phyloP scores from a whole-genome alignment of 2,888 invertebrate genomes.

The Odontothrips loti region DNA sequence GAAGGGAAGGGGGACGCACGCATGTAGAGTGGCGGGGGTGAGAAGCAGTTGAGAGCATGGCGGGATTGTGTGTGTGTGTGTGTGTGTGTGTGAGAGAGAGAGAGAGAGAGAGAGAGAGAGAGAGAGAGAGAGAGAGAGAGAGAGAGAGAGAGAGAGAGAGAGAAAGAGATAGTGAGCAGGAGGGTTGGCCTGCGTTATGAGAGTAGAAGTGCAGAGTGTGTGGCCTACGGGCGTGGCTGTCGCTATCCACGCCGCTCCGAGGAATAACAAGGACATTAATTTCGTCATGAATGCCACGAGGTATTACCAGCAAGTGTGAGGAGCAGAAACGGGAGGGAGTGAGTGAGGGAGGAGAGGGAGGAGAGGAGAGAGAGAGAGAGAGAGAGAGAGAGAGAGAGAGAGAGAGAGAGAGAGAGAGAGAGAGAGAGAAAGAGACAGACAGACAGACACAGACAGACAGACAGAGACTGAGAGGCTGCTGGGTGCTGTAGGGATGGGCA shows the following conservation, averaged over 20 bases:
- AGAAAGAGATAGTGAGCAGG: background rate
- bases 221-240: background rate
- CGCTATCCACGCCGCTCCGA: background rate
- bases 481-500: no score
- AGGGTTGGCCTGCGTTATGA: background rate
- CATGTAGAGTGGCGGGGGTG: background rate
- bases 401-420: no score
- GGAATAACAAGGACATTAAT: constrained; percentile 26
- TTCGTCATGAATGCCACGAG: constrained; percentile 10
- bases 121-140: background rate
- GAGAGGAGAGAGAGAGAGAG: no score
- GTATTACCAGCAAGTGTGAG: constrained; percentile 22
- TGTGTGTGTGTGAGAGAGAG: background rate
- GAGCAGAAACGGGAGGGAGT: no score
- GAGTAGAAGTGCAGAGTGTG: background rate
- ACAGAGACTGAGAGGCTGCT: no score
- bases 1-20: no score
- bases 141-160: background rate
- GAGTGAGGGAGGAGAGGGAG: no score
- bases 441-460: no score
- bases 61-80: background rate
- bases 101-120: background rate
- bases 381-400: no score
- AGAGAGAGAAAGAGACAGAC: no score
- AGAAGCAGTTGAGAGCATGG: background rate